phyloP scores from a whole-genome alignment of 1,140 invertebrate species.

The Drosophila trapezifrons region DNA sequence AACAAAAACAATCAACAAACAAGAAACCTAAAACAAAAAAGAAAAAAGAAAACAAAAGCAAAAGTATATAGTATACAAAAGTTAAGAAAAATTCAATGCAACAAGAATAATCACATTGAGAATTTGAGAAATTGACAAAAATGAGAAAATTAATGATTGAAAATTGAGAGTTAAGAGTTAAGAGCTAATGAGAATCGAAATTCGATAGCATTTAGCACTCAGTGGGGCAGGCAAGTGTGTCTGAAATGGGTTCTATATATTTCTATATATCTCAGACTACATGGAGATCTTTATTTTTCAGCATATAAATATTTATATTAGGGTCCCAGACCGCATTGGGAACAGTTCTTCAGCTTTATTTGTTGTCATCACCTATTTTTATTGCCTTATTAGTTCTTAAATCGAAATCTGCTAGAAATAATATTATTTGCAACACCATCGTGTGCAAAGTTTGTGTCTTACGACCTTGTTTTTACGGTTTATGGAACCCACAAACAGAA shows the following conservation, averaged over 20 bases:
- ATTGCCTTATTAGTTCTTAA: not conserved
- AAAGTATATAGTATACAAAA: slow-evolving; percentile 40
- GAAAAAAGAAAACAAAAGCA: slow-evolving; percentile 26
- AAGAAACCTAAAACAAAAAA: slow-evolving; percentile 5
- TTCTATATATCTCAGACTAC: not conserved
- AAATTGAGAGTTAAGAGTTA: not conserved
- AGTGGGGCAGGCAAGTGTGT: not conserved
- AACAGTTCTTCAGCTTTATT: not conserved
- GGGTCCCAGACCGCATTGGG: not conserved
- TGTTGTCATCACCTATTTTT: not conserved
- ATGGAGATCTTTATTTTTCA: not conserved
- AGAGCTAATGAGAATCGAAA: slow-evolving; percentile 2
- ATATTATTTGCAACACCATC: not conserved
- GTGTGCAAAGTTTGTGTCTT: not conserved
- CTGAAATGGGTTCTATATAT: not conserved
- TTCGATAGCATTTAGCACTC: not conserved
- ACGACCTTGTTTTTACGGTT: not conserved
- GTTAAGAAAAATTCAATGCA: slow-evolving; percentile 77
- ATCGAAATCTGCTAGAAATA: not conserved
- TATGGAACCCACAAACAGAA: not conserved
- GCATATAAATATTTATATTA: not conserved
- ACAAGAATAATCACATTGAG: slow-evolving; percentile 82
- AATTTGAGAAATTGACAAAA: slow-evolving; percentile 36
- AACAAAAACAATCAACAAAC: slow-evolving; percentile 13
- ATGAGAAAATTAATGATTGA: not conserved